Conservation (phyloP, 2,113 vertebrate species). For the Aegotheles bennettii region DNA sequence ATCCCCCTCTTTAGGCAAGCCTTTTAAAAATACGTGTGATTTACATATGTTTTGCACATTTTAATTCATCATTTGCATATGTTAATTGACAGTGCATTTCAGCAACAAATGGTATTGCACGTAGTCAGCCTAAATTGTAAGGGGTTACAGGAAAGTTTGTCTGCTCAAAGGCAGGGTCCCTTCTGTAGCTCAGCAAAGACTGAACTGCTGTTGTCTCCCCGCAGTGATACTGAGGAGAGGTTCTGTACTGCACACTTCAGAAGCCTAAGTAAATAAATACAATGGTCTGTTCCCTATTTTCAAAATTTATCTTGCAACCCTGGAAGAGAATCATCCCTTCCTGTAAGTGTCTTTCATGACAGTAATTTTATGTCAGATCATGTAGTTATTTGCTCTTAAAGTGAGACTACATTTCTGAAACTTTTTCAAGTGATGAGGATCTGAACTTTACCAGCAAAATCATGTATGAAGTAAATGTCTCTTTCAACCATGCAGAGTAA, state of each 20-base stretch:
- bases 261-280: background rate
- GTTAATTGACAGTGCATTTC: constrained; percentile 14
- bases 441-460: background rate
- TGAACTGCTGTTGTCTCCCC: background rate
- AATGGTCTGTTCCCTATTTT: background rate
- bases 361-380: background rate
- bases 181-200: background rate
- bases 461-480: background rate
- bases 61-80: background rate
- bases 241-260: background rate
- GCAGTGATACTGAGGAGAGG: background rate
- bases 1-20: constrained; percentile 31
- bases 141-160: constrained; percentile 7
- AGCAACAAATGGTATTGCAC: background rate
- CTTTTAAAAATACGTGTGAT: constrained; percentile 45
- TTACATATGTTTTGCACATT: constrained; percentile 28
- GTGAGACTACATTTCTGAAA: background rate
- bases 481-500: background rate
- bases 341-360: background rate
- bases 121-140: background rate
- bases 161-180: background rate
- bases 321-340: background rate
- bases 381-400: background rate
- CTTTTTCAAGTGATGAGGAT: background rate
- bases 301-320: background rate